Evolutionary conservation across 2,888 invertebrate genomes (phyloP), one percentile per base, ranked within the genome.

Genomic region (Eupithecia tripunctaria): DNA sequence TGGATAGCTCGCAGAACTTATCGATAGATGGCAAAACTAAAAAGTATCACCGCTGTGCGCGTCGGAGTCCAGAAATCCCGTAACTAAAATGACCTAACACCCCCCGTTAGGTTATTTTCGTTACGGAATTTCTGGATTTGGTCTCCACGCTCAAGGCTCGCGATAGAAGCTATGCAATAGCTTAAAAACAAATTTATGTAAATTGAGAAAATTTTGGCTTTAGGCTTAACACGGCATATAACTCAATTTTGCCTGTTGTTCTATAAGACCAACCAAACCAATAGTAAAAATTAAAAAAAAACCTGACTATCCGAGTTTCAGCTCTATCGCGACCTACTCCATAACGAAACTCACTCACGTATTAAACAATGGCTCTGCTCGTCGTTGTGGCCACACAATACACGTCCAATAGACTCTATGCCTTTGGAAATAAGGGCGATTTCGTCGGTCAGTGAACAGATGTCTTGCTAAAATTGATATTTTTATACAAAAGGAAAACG

Each of bases 401-500:
- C 60, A 41, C 60, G 60, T 43, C 43, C 47, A 66, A 60, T 68
- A 41, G 27, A 67, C 71, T 63, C 69, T 59, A 69, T 71, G 41
- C 18, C 7, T 38, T 59, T 63, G 7, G 43, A 65, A 38, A 69
- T 67, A 74, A 67, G 56, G 36, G 36, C 47, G 62, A 71, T 47
- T 71, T 71, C 6, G 21, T 32, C 41, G 51, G 60, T 14, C 66
- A 64, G 43, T 51, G 51, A 47, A 25, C 70, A 51, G 43, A 63
- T 65, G 47, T 69, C 71, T 74, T 69, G 67, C 66, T 43, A 71
- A 68, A 66, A 47, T 63, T 51, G 64, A 43, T 67, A 56, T 68
- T 69, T 74, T 67, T 47, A 73, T 59, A 78, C 71, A 77, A 73
- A 75, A 63, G 63, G 32, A 72, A 68, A 66, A 56, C 27, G 38